Evolutionary conservation across 2,797 vertebrate genomes (phyloP).

Genomic region (Liasis olivaceus): DNA sequence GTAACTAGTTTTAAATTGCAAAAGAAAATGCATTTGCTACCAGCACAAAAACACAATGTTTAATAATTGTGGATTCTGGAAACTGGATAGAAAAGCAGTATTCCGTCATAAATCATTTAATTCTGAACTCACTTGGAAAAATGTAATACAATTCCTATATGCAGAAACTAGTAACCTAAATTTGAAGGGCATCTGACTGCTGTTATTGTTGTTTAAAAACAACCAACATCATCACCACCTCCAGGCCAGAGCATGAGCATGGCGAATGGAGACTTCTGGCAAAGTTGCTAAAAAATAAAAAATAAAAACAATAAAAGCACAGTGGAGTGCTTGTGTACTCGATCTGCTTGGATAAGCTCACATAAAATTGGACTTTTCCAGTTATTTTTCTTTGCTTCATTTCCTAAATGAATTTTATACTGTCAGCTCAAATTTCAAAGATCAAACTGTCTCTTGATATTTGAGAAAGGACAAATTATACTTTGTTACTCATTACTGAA

Average conservation of each 20-base stretch:
- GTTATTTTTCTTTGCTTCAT: conserved; percentile 24
- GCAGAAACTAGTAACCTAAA: background rate
- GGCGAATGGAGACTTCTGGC: conserved; percentile 19
- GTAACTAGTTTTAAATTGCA: background rate
- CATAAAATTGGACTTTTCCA: background rate
- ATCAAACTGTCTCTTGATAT: background rate
- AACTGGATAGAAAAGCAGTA: conserved; percentile 1
- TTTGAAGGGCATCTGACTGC: background rate
- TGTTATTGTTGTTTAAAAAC: conserved; percentile 20
- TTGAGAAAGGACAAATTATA: background rate
- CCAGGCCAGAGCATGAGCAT: conserved; percentile 25
- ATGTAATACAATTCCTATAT: conserved; percentile 13
- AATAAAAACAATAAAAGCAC: background rate
- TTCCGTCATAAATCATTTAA: conserved; percentile 1
- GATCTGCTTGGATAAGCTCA: conserved; percentile 35
- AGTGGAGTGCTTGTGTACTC: conserved; percentile 32
- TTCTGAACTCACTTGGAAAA: conserved; percentile 19
- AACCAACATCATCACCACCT: conserved; percentile 21
- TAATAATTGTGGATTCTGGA: conserved; percentile 9
- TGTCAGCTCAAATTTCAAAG: background rate
- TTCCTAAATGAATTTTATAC: background rate
- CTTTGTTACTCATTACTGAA: conserved; percentile 10
- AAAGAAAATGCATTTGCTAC: background rate
- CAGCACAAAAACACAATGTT: background rate
- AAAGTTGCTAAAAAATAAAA: background rate